Conservation (phyloP, 2,113 vertebrate species). For the Dasypus novemcinctus region DNA sequence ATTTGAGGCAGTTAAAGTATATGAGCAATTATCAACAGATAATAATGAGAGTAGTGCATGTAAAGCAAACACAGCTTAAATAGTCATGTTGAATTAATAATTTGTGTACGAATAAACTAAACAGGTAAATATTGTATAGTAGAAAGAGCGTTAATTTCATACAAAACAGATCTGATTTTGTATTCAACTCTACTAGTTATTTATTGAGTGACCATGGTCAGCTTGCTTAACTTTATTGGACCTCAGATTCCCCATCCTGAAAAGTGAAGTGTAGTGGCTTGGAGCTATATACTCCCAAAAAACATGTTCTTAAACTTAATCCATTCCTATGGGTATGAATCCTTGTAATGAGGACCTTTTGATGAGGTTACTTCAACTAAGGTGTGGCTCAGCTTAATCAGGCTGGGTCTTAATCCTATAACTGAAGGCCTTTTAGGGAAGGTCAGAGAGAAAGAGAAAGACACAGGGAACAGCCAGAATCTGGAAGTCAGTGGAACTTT, state of each 20-base stretch:
- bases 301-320: no score
- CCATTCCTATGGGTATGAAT: no score
- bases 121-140: not conserved
- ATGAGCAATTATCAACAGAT: not conserved
- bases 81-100: not conserved
- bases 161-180: conserved; percentile 20
- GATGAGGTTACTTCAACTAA: no score
- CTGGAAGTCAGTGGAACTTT: no score
- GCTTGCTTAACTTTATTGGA: conserved; percentile 34
- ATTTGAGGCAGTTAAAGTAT: conserved; percentile 14
- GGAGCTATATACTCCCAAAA: no score
- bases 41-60: not conserved
- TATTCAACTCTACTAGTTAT: not conserved
- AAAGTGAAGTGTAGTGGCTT: not conserved
- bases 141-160: not conserved
- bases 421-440: no score
- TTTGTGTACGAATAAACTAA: not conserved
- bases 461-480: no score
- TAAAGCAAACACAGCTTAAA: not conserved
- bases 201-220: conserved; percentile 1
- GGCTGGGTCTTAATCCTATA: no score
- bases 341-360: no score
- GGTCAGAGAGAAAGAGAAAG: no score
- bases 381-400: no score
- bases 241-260: not conserved